phyloP scores from a whole-genome alignment of 2,888 invertebrate genomes.

The Nomada lathburiana region DNA sequence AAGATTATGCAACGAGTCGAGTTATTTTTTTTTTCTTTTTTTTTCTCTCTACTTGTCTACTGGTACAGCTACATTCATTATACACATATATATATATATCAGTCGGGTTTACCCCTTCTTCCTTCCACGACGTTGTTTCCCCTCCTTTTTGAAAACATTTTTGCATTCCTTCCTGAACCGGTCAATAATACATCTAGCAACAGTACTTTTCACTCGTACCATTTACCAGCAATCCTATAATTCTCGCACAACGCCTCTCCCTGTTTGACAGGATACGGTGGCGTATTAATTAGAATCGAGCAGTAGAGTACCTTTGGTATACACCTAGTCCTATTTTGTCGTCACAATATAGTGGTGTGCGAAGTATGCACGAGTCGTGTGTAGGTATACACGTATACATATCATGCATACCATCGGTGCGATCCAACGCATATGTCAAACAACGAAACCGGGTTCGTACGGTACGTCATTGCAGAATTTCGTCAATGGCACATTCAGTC shows the following conservation, averaged over 20 bases:
- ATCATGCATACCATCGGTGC: background rate
- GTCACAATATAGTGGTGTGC: conserved; percentile 32
- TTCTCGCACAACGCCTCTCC: conserved; percentile 56
- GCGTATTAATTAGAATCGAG: conserved; percentile 57
- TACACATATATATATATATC: background rate
- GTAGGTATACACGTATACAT: background rate
- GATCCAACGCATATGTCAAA: background rate
- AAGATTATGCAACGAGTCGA: conserved; percentile 42
- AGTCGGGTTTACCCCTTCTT: conserved; percentile 7
- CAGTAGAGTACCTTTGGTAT: conserved; percentile 58
- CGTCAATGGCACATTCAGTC: no score
- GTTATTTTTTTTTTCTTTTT: conserved; percentile 17
- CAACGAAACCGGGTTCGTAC: background rate
- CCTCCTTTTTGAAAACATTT: background rate
- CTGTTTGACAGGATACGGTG: conserved; percentile 63
- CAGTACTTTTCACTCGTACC: background rate
- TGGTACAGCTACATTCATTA: conserved; percentile 24
- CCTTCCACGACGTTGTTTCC: background rate
- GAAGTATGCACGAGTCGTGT: conserved; percentile 12
- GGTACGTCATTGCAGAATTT: background rate
- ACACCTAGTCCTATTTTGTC: conserved; percentile 61
- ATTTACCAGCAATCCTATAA: conserved; percentile 45
- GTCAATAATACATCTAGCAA: conserved; percentile 27
- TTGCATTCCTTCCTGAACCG: conserved; percentile 25
- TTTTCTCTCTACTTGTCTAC: background rate